Evolutionary conservation across 2,797 vertebrate species (phyloP).

Genomic region (Pempheris klunzingeri): DNA sequence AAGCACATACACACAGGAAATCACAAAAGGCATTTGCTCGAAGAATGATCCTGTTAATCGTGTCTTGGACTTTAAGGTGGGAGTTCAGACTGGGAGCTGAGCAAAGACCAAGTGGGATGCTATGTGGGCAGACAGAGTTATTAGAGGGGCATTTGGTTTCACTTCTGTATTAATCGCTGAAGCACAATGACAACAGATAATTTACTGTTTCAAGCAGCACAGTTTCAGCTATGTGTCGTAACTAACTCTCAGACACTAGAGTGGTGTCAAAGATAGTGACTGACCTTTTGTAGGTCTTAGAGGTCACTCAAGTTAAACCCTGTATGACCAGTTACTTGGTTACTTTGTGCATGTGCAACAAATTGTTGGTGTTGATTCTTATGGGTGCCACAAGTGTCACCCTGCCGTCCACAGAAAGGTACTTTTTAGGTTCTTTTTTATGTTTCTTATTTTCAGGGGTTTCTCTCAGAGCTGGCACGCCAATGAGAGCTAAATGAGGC

Average conservation of each 20-base stretch:
- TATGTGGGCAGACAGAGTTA: constrained; percentile 35
- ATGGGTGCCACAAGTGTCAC: constrained; percentile 35
- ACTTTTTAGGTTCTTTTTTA: too few species aligned
- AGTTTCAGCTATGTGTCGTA: background rate
- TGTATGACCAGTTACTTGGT: background rate
- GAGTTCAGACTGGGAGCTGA: constrained; percentile 34
- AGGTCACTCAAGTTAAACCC: constrained; percentile 1
- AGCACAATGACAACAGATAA: constrained; percentile 18
- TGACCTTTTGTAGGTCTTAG: too few species aligned
- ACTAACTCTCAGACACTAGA: background rate
- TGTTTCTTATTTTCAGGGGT: constrained; percentile 34
- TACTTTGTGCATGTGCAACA: background rate
- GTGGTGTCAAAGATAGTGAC: too few species aligned
- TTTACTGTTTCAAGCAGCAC: constrained; percentile 3
- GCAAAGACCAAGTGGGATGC: constrained; percentile 36
- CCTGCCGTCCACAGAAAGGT: constrained; percentile 12
- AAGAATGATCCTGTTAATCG: constrained; percentile 45
- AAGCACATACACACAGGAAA: constrained; percentile 18
- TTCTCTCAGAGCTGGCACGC: constrained; percentile 47
- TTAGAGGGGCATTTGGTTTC: constrained; percentile 38
- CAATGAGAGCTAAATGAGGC: constrained; percentile 75
- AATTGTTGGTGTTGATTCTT: background rate
- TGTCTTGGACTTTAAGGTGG: constrained; percentile 40
- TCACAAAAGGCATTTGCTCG: constrained; percentile 49
- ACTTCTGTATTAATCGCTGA: constrained; percentile 27